Percentiles rank a stretch among this genome's conserved stretches.
These are phyloP conservation scores for Hypselothyrea guttata DNA, from an alignment of 2,888 invertebrate species.

Conservation along the genomic window DNA sequence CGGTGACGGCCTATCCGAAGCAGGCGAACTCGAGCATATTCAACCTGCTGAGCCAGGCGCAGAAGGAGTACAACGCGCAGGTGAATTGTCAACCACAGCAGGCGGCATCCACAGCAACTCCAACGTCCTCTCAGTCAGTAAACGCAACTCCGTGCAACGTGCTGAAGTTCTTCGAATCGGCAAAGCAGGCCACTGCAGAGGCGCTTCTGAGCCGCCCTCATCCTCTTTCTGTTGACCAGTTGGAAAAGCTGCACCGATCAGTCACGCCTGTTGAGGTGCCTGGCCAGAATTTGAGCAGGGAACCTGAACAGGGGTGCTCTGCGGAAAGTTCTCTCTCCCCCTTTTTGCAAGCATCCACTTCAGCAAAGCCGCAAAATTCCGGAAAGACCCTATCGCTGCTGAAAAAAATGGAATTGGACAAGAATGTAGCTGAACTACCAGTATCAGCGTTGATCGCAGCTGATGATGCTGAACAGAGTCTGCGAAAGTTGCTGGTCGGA, in stretches of 20 bases:
- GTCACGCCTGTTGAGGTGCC: slow-evolving; percentile 84
- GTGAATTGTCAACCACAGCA: slow-evolving; percentile 46
- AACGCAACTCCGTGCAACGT: slow-evolving; percentile 92
- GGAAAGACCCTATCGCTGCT: slow-evolving; percentile 38
- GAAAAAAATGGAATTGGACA: slow-evolving; percentile 77
- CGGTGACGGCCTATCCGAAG: slow-evolving; percentile 27
- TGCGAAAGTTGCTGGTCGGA: slow-evolving; percentile 52
- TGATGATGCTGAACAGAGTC: slow-evolving; percentile 63
- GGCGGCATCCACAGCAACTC: slow-evolving; percentile 16
- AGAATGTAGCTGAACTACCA: slow-evolving; percentile 41
- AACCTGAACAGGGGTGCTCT: slow-evolving; percentile 16
- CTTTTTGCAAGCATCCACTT: slow-evolving; percentile 35
- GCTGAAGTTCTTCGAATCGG: slow-evolving; percentile 91
- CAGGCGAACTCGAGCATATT: slow-evolving; percentile 87
- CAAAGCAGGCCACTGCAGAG: slow-evolving; percentile 84
- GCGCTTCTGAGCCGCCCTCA: slow-evolving; percentile 89
- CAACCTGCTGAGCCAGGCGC: slow-evolving; percentile 94
- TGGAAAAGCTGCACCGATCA: slow-evolving; percentile 93
- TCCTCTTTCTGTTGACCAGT: slow-evolving; percentile 92
- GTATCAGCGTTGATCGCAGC: slow-evolving; percentile 47
- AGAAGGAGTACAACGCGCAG: slow-evolving; percentile 89
- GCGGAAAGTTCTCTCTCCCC: slow-evolving; percentile 49
- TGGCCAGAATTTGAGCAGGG: slow-evolving; percentile 25
- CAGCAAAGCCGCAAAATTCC: slow-evolving; percentile 15
- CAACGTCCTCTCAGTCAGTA: slow-evolving; percentile 50